phyloP scores from a whole-genome alignment of 2,113 vertebrate genomes.

The Propithecus coquereli region DNA sequence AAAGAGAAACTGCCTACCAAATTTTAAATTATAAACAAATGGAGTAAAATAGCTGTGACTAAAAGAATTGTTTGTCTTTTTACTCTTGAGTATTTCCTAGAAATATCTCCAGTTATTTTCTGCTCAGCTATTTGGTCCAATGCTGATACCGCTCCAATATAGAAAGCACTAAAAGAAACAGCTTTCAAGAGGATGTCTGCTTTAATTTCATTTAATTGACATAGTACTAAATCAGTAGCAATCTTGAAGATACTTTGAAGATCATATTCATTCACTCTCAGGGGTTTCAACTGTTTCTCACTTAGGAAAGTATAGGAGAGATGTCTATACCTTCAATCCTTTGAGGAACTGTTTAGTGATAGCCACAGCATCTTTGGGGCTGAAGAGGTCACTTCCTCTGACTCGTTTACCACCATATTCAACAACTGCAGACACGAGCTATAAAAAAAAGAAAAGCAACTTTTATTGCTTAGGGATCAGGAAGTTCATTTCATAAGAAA shows the following conservation, averaged over 20 bases:
- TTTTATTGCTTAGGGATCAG: conserved; percentile 18
- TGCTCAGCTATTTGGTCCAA: not conserved
- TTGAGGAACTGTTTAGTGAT: conserved; percentile 99
- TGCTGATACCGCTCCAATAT: not conserved
- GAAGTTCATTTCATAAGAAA: conserved; percentile 2
- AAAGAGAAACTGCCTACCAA: conserved; percentile 6
- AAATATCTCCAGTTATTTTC: not conserved
- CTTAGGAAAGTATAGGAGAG: not conserved
- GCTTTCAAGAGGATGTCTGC: not conserved
- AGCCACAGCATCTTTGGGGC: conserved; percentile 93
- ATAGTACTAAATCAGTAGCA: not conserved
- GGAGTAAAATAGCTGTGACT: not conserved
- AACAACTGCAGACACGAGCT: conserved; percentile 92
- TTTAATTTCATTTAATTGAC: conserved; percentile 24
- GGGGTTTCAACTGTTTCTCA: not conserved
- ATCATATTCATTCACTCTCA: not conserved
- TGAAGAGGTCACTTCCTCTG: conserved; percentile 94
- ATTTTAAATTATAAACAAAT: conserved; percentile 32
- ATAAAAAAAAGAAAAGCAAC: not conserved
- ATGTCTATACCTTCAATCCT: conserved; percentile 89
- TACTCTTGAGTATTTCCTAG: not conserved
- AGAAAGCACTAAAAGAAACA: not conserved
- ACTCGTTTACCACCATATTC: conserved; percentile 95
- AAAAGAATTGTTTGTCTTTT: not conserved
- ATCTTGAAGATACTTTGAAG: not conserved